Evolutionary conservation across 2,888 invertebrate genomes (phyloP), one percentile per base, ranked within the genome.

Genomic region (Andricus quercusramuli): DNA sequence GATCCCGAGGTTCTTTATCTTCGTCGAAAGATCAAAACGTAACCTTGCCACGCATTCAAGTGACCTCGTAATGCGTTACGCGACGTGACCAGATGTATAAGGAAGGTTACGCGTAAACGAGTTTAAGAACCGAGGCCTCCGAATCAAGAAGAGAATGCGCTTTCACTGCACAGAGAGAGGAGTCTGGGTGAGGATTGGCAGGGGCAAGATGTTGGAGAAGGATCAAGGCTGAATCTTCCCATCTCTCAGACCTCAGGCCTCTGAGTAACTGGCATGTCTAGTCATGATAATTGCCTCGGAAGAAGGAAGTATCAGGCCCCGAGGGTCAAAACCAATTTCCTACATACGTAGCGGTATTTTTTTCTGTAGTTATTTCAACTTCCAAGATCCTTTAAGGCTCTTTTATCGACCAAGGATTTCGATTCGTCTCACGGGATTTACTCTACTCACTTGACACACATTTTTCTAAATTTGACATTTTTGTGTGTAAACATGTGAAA

Each of bases 51-150:
- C 82, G 81, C 84, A 85, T 86, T 85, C 79, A 66, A 70, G 77
- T 81, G 89, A 87, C 89, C 88, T 89, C 85, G 84, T 86, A 86
- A 86, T 85, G 85, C 85, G 87, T 88, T 89, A 89, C 88, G 86
- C 82, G 85, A 85, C 82, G 79, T 78, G 78, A 74, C 83, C 17
- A 47, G 85, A 83, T 83, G 83, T 82, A 80, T 78, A 81, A 84
- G 85, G 88, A 90, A 91, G 91, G 90, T 89, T 90, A 88, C 87
- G 88, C 84, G 85, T 83, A 85, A 90, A 90, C 90, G 88, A 86
- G 90, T 90, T 90, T 90, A 85, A 85, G 85, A 85, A 81, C 74
- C 83, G 85, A 85, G 85, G 83, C 80, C 84, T 85, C 84, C 83
- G 80, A 87, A 87, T 84, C 86, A n/a, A n/a, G n/a, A 83, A 78